Evolutionary conservation across 23 tunicate genomes (phyloP).

Genomic region (Trididemnum clinides): DNA sequence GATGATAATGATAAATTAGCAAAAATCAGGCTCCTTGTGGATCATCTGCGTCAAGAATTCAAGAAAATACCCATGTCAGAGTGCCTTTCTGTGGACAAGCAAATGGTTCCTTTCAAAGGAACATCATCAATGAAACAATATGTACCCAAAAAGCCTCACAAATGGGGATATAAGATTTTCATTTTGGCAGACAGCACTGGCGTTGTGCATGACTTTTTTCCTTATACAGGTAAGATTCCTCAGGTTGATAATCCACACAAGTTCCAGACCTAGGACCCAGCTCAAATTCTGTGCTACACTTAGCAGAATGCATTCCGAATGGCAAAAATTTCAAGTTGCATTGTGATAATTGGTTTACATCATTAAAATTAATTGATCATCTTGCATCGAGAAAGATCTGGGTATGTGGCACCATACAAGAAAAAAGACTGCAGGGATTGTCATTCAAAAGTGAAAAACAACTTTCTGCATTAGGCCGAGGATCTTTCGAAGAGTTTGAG

Average conservation of each 20-base stretch:
- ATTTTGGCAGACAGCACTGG: not conserved
- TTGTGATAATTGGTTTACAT: no score
- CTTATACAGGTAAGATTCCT: no score
- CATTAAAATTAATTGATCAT: no score
- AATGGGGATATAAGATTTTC: not conserved
- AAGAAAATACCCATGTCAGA: not conserved
- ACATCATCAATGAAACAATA: not conserved
- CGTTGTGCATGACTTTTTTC: no score
- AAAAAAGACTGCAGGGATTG: not conserved
- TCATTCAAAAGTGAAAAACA: not conserved
- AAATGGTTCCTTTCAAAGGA: conserved; percentile 22
- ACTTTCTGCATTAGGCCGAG: not conserved
- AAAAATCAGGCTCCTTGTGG: not conserved
- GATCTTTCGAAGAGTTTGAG: not conserved
- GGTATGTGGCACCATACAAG: conserved; percentile 7
- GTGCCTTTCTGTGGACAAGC: not conserved
- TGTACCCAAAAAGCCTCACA: conserved; percentile 8
- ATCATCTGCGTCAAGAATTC: not conserved
- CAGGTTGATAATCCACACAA: no score
- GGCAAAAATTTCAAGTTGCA: no score
- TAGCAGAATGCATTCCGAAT: no score
- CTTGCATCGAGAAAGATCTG: no score
- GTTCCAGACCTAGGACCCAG: no score
- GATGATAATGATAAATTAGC: not conserved
- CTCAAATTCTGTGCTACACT: no score